These are phyloP conservation scores for Agrypnus murinus DNA, from an alignment of 2,888 invertebrate species.

Conservation along the genomic window DNA sequence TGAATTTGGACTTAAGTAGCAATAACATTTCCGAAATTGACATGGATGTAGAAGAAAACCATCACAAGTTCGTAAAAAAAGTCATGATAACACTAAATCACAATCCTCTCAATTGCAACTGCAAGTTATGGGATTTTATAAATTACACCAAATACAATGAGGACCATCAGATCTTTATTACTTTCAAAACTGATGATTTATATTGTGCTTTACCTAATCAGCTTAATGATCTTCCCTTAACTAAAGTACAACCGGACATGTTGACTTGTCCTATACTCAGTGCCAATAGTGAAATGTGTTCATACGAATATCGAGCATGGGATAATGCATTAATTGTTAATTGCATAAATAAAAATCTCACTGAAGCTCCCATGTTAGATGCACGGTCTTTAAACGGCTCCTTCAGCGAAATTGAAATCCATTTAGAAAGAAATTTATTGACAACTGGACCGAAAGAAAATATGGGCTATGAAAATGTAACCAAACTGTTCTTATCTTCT, in stretches of 20 bases:
- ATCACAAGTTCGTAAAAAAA: too few species aligned
- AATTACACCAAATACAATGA: too few species aligned
- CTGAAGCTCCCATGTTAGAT: slow-evolving; percentile 67
- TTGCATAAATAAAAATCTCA: slow-evolving; percentile 73
- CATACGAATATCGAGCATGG: slow-evolving; percentile 72
- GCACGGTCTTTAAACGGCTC: slow-evolving; percentile 52
- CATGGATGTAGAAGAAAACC: too few species aligned
- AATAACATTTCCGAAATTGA: too few species aligned
- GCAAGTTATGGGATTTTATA: too few species aligned
- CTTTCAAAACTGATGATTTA: slow-evolving; percentile 64
- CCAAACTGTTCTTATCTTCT: slow-evolving; percentile 71
- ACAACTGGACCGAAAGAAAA: slow-evolving; percentile 47
- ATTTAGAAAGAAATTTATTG: slow-evolving; percentile 58
- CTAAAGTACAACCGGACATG: slow-evolving; percentile 68
- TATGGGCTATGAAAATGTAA: slow-evolving; percentile 72
- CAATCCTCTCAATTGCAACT: too few species aligned
- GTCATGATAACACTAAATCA: too few species aligned
- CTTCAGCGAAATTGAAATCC: slow-evolving; percentile 56
- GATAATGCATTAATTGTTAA: slow-evolving; percentile 73
- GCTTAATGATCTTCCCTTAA: slow-evolving; percentile 59
- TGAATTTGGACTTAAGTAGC: too few species aligned
- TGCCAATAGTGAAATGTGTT: slow-evolving; percentile 72
- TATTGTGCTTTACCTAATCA: slow-evolving; percentile 70
- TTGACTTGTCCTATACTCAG: slow-evolving; percentile 71
- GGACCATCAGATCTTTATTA: too few species aligned